phyloP scores from a whole-genome alignment of 2,888 invertebrate species.

The Spisula solida region DNA sequence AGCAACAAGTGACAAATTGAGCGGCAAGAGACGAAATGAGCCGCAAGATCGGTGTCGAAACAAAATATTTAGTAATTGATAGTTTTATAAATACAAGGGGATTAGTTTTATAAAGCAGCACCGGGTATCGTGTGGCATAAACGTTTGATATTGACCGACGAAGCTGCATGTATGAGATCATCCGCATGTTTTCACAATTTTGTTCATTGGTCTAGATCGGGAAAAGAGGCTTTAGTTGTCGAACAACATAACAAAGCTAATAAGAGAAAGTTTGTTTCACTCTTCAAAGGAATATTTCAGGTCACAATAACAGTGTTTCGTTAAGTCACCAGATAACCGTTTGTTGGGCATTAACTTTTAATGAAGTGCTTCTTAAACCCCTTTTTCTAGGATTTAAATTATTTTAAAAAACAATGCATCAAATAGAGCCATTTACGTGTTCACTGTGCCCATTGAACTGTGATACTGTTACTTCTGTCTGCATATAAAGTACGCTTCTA shows the following conservation, averaged over 20 bases:
- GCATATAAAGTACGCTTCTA: too few species aligned
- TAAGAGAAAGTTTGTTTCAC: neutral
- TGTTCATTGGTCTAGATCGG: neutral
- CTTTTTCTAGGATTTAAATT: too few species aligned
- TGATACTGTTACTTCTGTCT: too few species aligned
- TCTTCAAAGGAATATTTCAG: neutral
- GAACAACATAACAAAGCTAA: conserved; percentile 24
- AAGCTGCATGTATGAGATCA: conserved; percentile 34
- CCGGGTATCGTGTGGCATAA: conserved; percentile 37
- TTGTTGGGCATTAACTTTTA: conserved; percentile 10
- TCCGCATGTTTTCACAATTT: neutral
- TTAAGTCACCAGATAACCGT: neutral
- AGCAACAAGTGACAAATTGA: conserved; percentile 48
- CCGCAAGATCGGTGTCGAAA: conserved; percentile 49
- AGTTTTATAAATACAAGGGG: conserved; percentile 47
- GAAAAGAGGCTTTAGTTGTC: neutral
- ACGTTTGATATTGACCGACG: conserved; percentile 35
- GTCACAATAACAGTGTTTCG: conserved; percentile 13
- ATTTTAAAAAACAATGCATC: too few species aligned
- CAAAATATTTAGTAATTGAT: conserved; percentile 56
- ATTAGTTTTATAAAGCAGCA: conserved; percentile 24
- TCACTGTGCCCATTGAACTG: too few species aligned
- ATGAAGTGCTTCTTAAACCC: too few species aligned
- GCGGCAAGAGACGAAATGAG: conserved; percentile 45
- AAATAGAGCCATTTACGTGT: too few species aligned